Conservation (phyloP, 2,888 invertebrate genomes). For the Drosophila neonasuta region DNA sequence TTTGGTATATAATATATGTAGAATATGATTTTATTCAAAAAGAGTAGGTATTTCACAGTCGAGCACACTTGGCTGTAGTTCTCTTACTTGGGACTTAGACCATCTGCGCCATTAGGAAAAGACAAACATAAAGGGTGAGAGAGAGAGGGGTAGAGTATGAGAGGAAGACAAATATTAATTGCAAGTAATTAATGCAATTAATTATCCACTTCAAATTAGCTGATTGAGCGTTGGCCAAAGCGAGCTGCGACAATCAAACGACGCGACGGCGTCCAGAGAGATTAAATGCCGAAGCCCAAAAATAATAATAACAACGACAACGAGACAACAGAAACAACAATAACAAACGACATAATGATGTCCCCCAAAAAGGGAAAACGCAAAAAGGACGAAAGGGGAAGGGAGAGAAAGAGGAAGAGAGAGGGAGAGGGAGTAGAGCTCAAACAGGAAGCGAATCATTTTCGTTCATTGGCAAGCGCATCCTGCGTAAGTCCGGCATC, state of each 20-base stretch:
- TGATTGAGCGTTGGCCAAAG: slow-evolving; percentile 5
- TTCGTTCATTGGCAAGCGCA: slow-evolving; percentile 30
- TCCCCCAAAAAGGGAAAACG: slow-evolving; percentile 19
- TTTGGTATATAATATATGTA: no score
- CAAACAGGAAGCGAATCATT: slow-evolving; percentile 47
- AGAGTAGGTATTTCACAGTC: no score
- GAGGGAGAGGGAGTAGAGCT: background rate
- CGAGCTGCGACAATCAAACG: slow-evolving; percentile 34
- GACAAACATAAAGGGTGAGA: background rate
- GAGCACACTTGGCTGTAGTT: no score
- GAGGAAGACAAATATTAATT: slow-evolving; percentile 37
- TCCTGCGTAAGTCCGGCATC: slow-evolving; percentile 25
- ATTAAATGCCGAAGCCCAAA: slow-evolving; percentile 45
- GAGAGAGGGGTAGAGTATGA: background rate
- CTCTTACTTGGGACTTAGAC: no score
- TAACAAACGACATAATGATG: slow-evolving; percentile 44
- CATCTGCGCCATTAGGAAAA: no score
- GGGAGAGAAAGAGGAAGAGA: background rate
- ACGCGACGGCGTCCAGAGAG: slow-evolving; percentile 34
- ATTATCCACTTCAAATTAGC: slow-evolving; percentile 40
- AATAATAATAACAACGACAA: slow-evolving; percentile 29
- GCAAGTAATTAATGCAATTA: slow-evolving; percentile 44
- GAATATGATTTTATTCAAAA: no score
- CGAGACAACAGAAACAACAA: slow-evolving; percentile 13
- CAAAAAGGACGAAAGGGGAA: background rate